Evolutionary conservation across 1,140 invertebrate species (phyloP), one percentile per base, ranked within the genome.

Genomic region (Drosophila serrata): DNA sequence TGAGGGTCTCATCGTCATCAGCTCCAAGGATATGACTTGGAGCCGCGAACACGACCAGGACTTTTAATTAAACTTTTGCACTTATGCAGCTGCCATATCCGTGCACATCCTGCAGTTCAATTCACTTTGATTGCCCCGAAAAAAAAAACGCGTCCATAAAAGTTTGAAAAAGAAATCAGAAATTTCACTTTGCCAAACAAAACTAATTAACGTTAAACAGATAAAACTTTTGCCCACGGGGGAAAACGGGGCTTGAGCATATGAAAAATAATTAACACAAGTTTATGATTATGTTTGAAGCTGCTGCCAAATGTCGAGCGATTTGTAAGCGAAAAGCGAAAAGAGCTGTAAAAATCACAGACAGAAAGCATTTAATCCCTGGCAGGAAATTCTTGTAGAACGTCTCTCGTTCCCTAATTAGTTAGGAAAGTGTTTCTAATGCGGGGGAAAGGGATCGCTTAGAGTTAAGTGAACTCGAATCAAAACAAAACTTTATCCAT

Each of bases 141-240:
- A 60, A 91, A 91, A 84, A n/a, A n/a, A n/a, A n/a, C n/a, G n/a
- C n/a, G 79, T 87, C 75, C 43, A 90, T 79, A 90, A 90, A 87
- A 90, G 75, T 81, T 90, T 58, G 46, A 78, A 81, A 88, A 82
- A 90, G 82, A 90, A 90, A 81, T 86, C 81, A 81, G 78, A 85
- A 82, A 88, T 79, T 88, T 91, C 80, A 78, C 84, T 88, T 88
- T 82, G 57, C 39, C 67, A 59, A 88, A 88, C 82, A 85, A 91
- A 91, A 91, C 88, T 91, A 91, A 91, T 91, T 91, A 91, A 91
- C 88, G 88, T 84, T 77, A 77, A 85, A 76, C 88, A 91, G 88
- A 91, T 84, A 87, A 91, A 91, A 87, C 63, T 87, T 91, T 64
- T 51, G 58, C 48, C 64, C 51, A 48, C 53, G 49, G 17, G 42